Evolutionary conservation across 1,140 invertebrate genomes (phyloP).

Genomic region (Ostrea edulis): DNA sequence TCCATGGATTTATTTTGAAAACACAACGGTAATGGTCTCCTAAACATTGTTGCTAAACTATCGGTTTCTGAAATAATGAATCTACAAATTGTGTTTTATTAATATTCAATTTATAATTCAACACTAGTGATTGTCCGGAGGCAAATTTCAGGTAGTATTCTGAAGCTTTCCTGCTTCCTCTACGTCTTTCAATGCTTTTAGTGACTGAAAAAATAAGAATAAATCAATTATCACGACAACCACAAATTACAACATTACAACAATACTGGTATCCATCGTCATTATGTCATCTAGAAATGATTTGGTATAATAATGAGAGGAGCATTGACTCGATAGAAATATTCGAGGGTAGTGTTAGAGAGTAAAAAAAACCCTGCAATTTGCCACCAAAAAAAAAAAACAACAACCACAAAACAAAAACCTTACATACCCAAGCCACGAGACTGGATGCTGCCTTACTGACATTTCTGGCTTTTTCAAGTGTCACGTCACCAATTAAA

Average conservation of each 20-base stretch:
- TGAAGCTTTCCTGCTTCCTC: not conserved
- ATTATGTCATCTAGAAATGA: not conserved
- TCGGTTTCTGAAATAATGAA: no score
- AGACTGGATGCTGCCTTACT: not conserved
- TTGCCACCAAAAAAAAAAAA: no score
- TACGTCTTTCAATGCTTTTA: not conserved
- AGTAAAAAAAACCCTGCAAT: no score
- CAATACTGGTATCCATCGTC: not conserved
- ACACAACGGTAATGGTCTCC: no score
- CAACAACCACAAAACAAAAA: not conserved
- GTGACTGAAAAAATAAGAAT: not conserved
- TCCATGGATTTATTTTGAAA: no score
- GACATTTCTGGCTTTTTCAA: not conserved
- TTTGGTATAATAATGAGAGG: not conserved
- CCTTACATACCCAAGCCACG: not conserved
- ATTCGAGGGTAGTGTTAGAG: not conserved
- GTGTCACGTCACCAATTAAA: not conserved
- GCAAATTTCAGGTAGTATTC: not conserved
- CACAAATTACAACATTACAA: not conserved
- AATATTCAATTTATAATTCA: no score
- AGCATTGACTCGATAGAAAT: not conserved
- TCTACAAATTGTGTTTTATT: no score
- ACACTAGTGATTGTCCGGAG: no score
- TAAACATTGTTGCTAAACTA: no score
- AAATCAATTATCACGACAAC: not conserved